Conservation (phyloP, 1,140 invertebrate species). For the Nilaparvata lugens region DNA sequence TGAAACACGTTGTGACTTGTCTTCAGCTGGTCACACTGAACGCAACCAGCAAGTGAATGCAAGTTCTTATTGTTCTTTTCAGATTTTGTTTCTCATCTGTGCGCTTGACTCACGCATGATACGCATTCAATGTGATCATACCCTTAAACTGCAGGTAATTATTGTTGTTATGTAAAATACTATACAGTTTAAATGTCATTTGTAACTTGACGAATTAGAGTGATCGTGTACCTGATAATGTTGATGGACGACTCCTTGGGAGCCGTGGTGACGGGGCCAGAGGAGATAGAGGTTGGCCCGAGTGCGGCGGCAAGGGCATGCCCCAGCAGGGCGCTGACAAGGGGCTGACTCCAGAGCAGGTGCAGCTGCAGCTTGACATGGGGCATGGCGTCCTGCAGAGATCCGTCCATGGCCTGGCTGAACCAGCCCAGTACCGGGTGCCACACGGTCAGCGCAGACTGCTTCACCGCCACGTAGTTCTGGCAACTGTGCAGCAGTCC, state of each 20-base stretch:
- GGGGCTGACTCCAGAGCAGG: constrained; percentile 69
- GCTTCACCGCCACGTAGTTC: constrained; percentile 74
- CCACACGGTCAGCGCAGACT: constrained; percentile 89
- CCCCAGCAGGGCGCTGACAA: constrained; percentile 43
- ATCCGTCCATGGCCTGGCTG: constrained; percentile 70
- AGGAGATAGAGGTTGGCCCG: constrained; percentile 27
- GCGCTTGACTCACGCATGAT: too few species aligned
- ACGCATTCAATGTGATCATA: too few species aligned
- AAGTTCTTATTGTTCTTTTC: too few species aligned
- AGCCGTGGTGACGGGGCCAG: constrained; percentile 8
- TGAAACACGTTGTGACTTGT: too few species aligned
- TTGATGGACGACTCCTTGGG: constrained; percentile 17
- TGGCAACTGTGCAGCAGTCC: constrained; percentile 74
- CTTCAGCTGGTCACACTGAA: too few species aligned
- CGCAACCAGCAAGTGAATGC: too few species aligned
- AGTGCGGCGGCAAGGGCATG: constrained; percentile 36
- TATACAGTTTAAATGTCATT: neutral
- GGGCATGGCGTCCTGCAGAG: constrained; percentile 72
- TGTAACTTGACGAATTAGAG: neutral
- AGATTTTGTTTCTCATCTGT: too few species aligned
- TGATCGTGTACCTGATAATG: constrained; percentile 1
- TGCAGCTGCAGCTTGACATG: constrained; percentile 75
- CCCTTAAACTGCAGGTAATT: neutral
- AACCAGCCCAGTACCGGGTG: constrained; percentile 98
- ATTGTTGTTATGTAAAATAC: neutral